Evolutionary conservation across 2,888 invertebrate species (phyloP).

Genomic region (Odontocolon sp.): DNA sequence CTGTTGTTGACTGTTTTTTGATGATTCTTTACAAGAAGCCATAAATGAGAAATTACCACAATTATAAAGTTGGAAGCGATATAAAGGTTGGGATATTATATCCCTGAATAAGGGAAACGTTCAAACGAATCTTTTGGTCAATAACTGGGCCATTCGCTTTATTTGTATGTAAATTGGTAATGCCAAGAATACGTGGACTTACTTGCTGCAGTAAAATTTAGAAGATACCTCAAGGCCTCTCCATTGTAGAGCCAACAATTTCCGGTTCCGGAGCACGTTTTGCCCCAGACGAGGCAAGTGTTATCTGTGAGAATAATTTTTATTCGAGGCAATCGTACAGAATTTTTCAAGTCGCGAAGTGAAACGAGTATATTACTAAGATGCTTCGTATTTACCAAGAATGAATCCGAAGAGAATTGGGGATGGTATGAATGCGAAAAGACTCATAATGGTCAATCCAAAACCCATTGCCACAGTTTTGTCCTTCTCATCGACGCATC

Average conservation of each 20-base stretch:
- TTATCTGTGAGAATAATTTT: slow-evolving; percentile 81
- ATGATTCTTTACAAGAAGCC: too few species aligned
- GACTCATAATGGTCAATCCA: slow-evolving; percentile 86
- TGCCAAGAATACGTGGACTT: too few species aligned
- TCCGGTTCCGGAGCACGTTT: slow-evolving; percentile 86
- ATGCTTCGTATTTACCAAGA: slow-evolving; percentile 81
- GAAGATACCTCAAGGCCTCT: slow-evolving; percentile 84
- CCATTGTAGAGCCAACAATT: slow-evolving; percentile 90
- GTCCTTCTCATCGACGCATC: slow-evolving; percentile 88
- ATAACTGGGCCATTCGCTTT: neutral
- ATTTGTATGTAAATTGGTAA: too few species aligned
- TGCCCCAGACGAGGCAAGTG: slow-evolving; percentile 88
- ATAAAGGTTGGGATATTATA: too few species aligned
- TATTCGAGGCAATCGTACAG: neutral
- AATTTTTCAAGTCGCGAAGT: neutral
- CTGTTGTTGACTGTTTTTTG: too few species aligned
- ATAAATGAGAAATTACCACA: too few species aligned
- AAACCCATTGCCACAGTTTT: slow-evolving; percentile 89
- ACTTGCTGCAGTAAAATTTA: slow-evolving; percentile 86
- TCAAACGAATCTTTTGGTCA: too few species aligned
- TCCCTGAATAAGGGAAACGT: too few species aligned
- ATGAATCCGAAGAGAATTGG: slow-evolving; percentile 90
- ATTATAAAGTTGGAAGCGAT: too few species aligned
- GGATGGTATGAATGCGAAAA: slow-evolving; percentile 89
- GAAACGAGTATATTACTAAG: neutral